Conservation (phyloP, 2,113 vertebrate genomes). For the Tor tambroides region DNA sequence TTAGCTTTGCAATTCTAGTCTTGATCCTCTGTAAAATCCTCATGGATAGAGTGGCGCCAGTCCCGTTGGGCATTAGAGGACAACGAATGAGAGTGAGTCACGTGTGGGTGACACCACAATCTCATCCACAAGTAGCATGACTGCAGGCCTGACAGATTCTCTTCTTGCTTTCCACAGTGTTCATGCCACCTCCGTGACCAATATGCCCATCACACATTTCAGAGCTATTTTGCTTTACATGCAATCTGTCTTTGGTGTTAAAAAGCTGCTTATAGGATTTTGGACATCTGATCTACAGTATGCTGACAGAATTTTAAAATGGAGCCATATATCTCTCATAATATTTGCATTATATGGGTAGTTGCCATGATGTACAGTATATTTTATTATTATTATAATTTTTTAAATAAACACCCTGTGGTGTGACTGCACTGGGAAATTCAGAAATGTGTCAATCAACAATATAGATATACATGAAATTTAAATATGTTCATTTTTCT, state of each 20-base stretch:
- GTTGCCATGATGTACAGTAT: neutral
- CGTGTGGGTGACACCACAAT: slow-evolving; percentile 24
- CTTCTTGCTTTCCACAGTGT: neutral
- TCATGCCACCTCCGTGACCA: slow-evolving; percentile 24
- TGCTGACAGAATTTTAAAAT: neutral
- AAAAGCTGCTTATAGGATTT: neutral
- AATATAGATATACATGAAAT: neutral
- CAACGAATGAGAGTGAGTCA: slow-evolving; percentile 19
- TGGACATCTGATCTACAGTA: slow-evolving; percentile 6
- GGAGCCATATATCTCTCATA: neutral
- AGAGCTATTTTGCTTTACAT: slow-evolving; percentile 11
- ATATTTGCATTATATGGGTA: slow-evolving; percentile 4
- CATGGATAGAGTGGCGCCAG: neutral
- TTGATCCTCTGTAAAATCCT: slow-evolving; percentile 8
- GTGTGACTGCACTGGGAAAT: too few relatives aligned
- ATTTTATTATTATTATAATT: too few relatives aligned
- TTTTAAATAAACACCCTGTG: too few relatives aligned
- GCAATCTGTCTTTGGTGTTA: neutral
- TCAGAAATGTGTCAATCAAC: neutral
- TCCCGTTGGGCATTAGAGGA: slow-evolving; percentile 1
- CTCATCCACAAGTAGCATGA: slow-evolving; percentile 30
- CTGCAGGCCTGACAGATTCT: neutral
- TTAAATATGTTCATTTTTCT: neutral
- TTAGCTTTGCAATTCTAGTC: slow-evolving; percentile 17
- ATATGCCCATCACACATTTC: slow-evolving; percentile 26